Evolutionary conservation across 2,797 vertebrate genomes (phyloP).

Genomic region (Sitta carolinensis): DNA sequence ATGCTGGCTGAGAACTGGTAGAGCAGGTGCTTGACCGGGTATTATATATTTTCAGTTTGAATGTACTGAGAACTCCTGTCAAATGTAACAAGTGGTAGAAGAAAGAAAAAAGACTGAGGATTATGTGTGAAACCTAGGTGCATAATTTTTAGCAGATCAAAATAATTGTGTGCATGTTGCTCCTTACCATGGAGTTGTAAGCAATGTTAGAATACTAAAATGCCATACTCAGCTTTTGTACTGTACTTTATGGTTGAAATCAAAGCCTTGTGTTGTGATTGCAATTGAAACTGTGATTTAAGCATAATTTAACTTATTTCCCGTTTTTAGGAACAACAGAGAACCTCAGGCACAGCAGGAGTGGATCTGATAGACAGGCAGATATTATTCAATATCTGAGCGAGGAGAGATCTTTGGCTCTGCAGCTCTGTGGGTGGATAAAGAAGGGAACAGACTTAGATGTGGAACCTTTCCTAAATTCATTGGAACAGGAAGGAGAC

Average conservation of each 20-base stretch:
- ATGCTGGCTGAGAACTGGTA: neutral
- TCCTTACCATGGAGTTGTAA: neutral
- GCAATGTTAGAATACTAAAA: neutral
- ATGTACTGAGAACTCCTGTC: neutral
- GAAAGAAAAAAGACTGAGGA: neutral
- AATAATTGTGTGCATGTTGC: neutral
- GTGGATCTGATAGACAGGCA: conserved; percentile 87
- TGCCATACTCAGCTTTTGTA: neutral
- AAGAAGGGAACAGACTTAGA: conserved; percentile 87
- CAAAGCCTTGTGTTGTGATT: neutral
- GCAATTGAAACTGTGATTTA: neutral
- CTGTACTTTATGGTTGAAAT: neutral
- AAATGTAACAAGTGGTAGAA: neutral
- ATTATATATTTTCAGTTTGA: neutral
- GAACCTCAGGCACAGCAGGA: conserved; percentile 87
- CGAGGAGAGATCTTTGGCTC: conserved; percentile 91
- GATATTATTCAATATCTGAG: conserved; percentile 88
- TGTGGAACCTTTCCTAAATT: conserved; percentile 89
- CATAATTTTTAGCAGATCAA: neutral
- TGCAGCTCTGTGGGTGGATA: conserved; percentile 97
- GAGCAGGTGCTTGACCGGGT: neutral
- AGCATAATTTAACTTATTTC: neutral
- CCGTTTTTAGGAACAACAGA: conserved; percentile 84
- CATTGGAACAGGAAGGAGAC: conserved; percentile 91
- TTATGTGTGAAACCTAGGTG: neutral